Conservation (phyloP, 2,888 invertebrate species). For the Euspilapteryx auroguttella region DNA sequence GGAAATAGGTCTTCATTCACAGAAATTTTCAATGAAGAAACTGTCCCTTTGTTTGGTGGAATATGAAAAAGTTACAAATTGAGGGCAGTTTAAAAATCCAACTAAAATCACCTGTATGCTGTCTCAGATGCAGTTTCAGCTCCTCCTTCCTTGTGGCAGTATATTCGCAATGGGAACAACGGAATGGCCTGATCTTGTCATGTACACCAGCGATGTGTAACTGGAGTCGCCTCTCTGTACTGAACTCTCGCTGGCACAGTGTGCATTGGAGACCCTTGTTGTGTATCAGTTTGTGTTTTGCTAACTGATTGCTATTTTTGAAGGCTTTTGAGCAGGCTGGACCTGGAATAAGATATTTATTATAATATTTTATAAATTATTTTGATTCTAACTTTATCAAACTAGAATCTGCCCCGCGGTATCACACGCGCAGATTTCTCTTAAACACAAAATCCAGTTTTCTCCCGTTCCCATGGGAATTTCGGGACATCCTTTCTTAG, state of each 20-base stretch:
- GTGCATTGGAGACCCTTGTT: slow-evolving; percentile 51
- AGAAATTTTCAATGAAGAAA: no score
- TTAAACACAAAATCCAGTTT: no score
- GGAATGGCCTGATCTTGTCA: slow-evolving; percentile 66
- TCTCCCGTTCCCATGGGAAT: no score
- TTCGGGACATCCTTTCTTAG: no score
- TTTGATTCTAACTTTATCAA: no score
- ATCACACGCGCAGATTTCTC: no score
- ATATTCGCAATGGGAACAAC: slow-evolving; percentile 70
- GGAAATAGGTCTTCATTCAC: no score
- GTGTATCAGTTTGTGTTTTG: slow-evolving; percentile 73
- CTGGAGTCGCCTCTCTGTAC: slow-evolving; percentile 48
- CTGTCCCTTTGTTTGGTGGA: no score
- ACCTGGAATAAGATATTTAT: slow-evolving; percentile 17
- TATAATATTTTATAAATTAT: no score
- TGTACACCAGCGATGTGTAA: slow-evolving; percentile 66
- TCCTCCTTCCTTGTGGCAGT: slow-evolving; percentile 66
- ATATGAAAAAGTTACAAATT: no score
- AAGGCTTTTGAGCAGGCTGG: slow-evolving; percentile 74
- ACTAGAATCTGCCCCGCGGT: no score
- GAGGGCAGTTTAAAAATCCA: no score
- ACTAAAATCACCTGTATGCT: slow-evolving; percentile 76
- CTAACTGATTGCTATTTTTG: slow-evolving; percentile 77
- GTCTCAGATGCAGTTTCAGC: slow-evolving; percentile 67
- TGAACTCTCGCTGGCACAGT: slow-evolving; percentile 62